These are phyloP conservation scores for Odontamblyopus rebecca DNA, from an alignment of 2,797 vertebrate species.

Conservation along the genomic window DNA sequence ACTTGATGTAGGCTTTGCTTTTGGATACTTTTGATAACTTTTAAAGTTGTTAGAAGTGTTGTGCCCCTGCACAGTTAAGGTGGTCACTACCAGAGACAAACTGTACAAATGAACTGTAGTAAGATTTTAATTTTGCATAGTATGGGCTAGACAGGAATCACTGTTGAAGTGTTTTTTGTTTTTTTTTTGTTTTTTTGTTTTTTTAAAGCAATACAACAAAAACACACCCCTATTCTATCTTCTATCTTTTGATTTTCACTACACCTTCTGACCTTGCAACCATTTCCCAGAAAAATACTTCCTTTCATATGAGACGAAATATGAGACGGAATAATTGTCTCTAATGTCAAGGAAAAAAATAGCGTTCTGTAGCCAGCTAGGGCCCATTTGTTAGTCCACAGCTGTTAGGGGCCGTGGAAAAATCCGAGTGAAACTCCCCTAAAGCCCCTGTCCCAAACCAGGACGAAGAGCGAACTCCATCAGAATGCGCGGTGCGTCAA, in stretches of 20 bases:
- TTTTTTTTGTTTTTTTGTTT: neutral
- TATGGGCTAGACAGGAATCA: neutral
- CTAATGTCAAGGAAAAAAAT: conserved; percentile 1
- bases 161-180: no score
- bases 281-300: neutral
- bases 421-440: conserved; percentile 3
- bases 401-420: conserved; percentile 4
- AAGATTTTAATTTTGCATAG: neutral
- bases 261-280: conserved; percentile 1
- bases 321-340: neutral
- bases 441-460: conserved; percentile 43
- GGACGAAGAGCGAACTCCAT: conserved; percentile 40
- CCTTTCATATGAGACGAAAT: neutral
- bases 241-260: neutral
- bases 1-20: neutral
- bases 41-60: neutral
- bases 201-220: neutral
- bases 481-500: conserved; percentile 65
- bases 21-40: neutral
- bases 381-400: conserved; percentile 18
- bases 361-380: conserved; percentile 21
- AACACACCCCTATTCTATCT: neutral
- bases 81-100: neutral
- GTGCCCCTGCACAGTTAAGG: neutral
- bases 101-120: neutral